These are phyloP conservation scores for Chloroclysta siterata DNA, from an alignment of 2,888 invertebrate genomes.

Conservation along the genomic window DNA sequence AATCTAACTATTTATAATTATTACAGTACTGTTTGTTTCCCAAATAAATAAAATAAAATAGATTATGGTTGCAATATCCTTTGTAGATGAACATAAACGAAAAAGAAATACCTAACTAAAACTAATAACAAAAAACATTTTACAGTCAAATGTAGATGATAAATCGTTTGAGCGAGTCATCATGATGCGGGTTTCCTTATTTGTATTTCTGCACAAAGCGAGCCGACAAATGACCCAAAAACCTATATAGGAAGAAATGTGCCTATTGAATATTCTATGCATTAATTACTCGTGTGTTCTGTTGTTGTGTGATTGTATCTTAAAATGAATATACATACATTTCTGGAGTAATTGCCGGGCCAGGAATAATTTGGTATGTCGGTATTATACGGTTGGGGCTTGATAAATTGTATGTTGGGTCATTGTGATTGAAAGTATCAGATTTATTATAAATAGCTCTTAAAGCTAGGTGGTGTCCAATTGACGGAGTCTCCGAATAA, in stretches of 20 bases:
- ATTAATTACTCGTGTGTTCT: constrained; percentile 22
- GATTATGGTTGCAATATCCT: too few species aligned
- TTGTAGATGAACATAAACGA: too few species aligned
- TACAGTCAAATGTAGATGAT: constrained; percentile 34
- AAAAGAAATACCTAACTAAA: too few species aligned
- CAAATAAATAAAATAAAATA: too few species aligned
- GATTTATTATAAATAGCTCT: too few species aligned
- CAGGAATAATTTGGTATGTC: constrained; percentile 23
- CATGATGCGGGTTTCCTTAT: constrained; percentile 61
- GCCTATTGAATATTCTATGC: constrained; percentile 41
- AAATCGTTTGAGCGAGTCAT: constrained; percentile 60
- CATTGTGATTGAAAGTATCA: too few species aligned
- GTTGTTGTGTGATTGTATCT: constrained; percentile 31
- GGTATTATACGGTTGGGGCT: constrained; percentile 18
- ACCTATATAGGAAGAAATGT: constrained; percentile 47
- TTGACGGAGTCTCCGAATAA: too few species aligned
- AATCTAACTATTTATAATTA: too few species aligned
- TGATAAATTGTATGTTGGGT: constrained; percentile 11
- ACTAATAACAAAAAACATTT: too few species aligned
- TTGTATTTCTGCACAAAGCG: constrained; percentile 52
- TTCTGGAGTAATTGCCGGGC: constrained; percentile 21
- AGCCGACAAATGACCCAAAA: constrained; percentile 43
- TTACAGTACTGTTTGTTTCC: too few species aligned
- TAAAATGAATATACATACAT: constrained; percentile 30
- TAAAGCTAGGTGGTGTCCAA: too few species aligned